phyloP scores from a whole-genome alignment of 2,888 invertebrate genomes.

The Euphydryas editha region DNA sequence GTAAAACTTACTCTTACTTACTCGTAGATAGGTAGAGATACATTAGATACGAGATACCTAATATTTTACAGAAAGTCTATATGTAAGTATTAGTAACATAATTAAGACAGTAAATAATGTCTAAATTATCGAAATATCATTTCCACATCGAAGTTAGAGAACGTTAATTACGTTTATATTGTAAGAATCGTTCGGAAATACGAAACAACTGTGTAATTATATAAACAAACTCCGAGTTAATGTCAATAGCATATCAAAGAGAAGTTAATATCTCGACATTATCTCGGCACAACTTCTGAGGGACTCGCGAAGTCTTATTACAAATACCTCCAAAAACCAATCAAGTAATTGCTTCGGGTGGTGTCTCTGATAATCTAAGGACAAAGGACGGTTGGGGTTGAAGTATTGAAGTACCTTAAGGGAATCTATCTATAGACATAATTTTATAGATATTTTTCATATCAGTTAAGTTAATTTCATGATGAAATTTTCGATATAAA shows the following conservation, averaged over 20 bases:
- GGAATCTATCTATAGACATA: neutral
- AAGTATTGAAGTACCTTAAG: neutral
- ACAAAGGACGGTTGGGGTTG: constrained; percentile 48
- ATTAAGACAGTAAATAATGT: neutral
- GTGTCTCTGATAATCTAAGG: constrained; percentile 64
- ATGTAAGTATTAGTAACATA: too few species aligned
- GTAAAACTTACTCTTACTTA: too few species aligned
- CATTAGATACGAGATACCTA: too few species aligned
- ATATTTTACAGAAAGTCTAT: too few species aligned
- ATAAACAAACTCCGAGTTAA: constrained; percentile 8
- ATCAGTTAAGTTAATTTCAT: too few species aligned
- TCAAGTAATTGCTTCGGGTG: constrained; percentile 71
- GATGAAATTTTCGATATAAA: too few species aligned
- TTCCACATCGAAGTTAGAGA: too few species aligned
- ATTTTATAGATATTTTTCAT: neutral
- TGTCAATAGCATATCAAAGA: constrained; percentile 8
- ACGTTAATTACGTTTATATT: neutral
- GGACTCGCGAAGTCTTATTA: constrained; percentile 26
- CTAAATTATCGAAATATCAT: neutral
- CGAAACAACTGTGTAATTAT: constrained; percentile 19
- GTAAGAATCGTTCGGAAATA: constrained; percentile 3
- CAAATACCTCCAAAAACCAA: constrained; percentile 76
- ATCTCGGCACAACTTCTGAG: constrained; percentile 38
- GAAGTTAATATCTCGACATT: constrained; percentile 17
- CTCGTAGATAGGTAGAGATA: too few species aligned